Evolutionary conservation across 2,888 invertebrate genomes (phyloP).

Genomic region (Pheosia gnoma): DNA sequence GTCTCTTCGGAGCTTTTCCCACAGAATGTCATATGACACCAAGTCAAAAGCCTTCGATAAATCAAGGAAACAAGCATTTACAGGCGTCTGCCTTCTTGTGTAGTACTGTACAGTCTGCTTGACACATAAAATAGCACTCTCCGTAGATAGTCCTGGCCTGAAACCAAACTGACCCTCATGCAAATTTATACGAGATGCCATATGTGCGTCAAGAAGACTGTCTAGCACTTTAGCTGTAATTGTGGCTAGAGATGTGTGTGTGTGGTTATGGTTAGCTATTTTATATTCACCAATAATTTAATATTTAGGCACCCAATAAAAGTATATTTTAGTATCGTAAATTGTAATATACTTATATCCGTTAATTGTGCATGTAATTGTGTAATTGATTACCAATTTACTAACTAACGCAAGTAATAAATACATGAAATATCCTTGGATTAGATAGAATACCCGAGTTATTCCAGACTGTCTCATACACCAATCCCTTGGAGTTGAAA

Average conservation of each 20-base stretch:
- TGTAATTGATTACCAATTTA: too few species aligned
- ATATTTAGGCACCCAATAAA: too few species aligned
- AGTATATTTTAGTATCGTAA: too few species aligned
- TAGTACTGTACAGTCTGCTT: slow-evolving; percentile 19
- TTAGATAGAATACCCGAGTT: too few species aligned
- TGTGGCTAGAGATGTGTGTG: slow-evolving; percentile 24
- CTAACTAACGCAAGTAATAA: too few species aligned
- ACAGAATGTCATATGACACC: neutral
- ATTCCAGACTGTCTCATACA: too few species aligned
- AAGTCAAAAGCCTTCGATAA: neutral
- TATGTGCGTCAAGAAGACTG: slow-evolving; percentile 16
- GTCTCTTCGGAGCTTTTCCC: neutral
- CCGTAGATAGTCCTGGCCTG: slow-evolving; percentile 11
- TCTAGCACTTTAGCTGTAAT: slow-evolving; percentile 20
- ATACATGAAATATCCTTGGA: too few species aligned
- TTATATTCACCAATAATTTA: too few species aligned
- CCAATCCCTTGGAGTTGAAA: too few species aligned
- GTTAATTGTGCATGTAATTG: too few species aligned
- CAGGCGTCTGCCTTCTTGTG: neutral
- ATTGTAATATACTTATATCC: too few species aligned
- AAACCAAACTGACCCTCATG: slow-evolving; percentile 20
- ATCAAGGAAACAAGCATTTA: neutral
- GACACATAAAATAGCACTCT: slow-evolving; percentile 15
- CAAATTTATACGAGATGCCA: slow-evolving; percentile 5
- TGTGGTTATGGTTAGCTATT: too few species aligned